phyloP scores from a whole-genome alignment of 2,888 invertebrate genomes.

The Bhutanitis thaidina region DNA sequence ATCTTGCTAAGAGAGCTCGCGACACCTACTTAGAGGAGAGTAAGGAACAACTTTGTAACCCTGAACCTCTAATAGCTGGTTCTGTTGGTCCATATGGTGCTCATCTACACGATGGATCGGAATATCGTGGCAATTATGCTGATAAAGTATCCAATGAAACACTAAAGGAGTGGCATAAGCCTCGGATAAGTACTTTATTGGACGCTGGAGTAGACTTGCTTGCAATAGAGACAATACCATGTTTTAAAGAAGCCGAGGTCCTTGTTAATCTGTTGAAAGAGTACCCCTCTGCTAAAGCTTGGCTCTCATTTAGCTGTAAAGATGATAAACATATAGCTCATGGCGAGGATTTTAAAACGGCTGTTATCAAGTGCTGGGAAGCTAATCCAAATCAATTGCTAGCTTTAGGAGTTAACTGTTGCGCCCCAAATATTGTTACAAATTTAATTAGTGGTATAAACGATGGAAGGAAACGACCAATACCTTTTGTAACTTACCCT shows the following conservation, averaged over 20 bases:
- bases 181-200: slow-evolving; percentile 87
- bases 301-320: slow-evolving; percentile 93
- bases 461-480: slow-evolving; percentile 38
- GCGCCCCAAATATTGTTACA: slow-evolving; percentile 64
- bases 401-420: slow-evolving; percentile 94
- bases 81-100: slow-evolving; percentile 97
- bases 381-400: slow-evolving; percentile 82
- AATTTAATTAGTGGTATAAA: slow-evolving; percentile 50
- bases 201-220: slow-evolving; percentile 91
- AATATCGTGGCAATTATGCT: slow-evolving; percentile 91
- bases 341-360: slow-evolving; percentile 87
- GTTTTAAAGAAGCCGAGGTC: slow-evolving; percentile 88
- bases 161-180: slow-evolving; percentile 90
- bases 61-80: slow-evolving; percentile 83
- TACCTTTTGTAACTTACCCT: slow-evolving; percentile 92
- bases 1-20: slow-evolving; percentile 85
- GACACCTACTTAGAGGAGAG: slow-evolving; percentile 78
- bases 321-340: slow-evolving; percentile 80
- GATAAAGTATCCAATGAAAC: slow-evolving; percentile 79
- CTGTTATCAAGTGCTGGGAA: slow-evolving; percentile 83
- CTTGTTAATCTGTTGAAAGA: slow-evolving; percentile 87
- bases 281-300: slow-evolving; percentile 88
- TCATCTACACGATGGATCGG: slow-evolving; percentile 91
- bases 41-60: slow-evolving; percentile 28
- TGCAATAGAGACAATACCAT: slow-evolving; percentile 95